These are phyloP conservation scores for Ectobius pallidus DNA, from an alignment of 2,888 invertebrate genomes.

Conservation along the genomic window DNA sequence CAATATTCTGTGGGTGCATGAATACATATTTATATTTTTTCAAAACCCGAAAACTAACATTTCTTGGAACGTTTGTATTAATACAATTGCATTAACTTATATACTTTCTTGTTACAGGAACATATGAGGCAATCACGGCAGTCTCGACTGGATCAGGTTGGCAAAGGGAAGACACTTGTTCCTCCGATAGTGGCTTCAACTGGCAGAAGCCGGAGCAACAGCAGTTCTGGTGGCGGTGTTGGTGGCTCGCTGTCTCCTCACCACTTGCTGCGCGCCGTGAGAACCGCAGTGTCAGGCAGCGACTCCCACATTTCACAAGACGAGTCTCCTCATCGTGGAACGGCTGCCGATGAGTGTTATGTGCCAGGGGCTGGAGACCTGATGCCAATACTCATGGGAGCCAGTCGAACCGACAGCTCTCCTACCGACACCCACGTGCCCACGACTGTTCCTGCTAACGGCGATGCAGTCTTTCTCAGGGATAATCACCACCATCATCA, in stretches of 20 bases:
- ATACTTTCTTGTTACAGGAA: conserved; percentile 61
- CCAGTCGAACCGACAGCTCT: conserved; percentile 33
- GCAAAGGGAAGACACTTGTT: conserved; percentile 49
- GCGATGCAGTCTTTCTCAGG: conserved; percentile 41
- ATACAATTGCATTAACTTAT: too few species aligned
- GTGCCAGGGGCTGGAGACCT: conserved; percentile 53
- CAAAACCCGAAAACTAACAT: too few species aligned
- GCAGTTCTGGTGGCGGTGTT: conserved; percentile 47
- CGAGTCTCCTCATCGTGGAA: conserved; percentile 47
- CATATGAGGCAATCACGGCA: conserved; percentile 81
- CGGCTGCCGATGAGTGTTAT: conserved; percentile 52
- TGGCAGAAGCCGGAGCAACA: conserved; percentile 48
- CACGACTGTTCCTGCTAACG: conserved; percentile 44
- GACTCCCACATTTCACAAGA: conserved; percentile 44
- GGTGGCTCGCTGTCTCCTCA: conserved; percentile 44
- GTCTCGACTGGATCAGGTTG: conserved; percentile 74
- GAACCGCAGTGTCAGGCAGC: conserved; percentile 46
- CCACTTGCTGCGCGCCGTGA: conserved; percentile 24
- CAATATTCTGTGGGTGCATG: too few species aligned
- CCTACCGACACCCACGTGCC: conserved; percentile 34
- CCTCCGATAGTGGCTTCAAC: conserved; percentile 50
- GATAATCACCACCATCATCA: conserved; percentile 13
- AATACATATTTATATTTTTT: too few species aligned
- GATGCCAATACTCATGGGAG: conserved; percentile 40
- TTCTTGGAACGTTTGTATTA: too few species aligned